These are phyloP conservation scores for Conops quadrifasciatus DNA, from an alignment of 2,888 invertebrate species.

Conservation along the genomic window DNA sequence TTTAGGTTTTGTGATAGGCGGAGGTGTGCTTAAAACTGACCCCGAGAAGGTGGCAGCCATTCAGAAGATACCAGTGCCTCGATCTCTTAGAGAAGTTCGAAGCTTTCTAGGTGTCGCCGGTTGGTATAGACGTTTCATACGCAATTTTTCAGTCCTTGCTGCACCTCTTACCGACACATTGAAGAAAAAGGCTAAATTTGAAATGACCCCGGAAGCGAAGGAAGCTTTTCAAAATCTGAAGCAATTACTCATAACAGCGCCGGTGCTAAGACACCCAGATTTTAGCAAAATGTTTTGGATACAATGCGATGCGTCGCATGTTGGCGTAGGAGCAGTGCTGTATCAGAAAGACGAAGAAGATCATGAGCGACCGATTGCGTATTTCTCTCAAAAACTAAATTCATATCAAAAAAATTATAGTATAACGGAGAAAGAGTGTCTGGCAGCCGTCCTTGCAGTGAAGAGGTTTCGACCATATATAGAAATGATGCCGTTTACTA, in stretches of 20 bases:
- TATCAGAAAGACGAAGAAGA: slow-evolving; percentile 28
- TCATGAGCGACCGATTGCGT: too few relatives aligned
- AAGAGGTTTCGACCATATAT: too few relatives aligned
- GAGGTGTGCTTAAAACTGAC: slow-evolving; percentile 32
- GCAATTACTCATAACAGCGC: slow-evolving; percentile 24
- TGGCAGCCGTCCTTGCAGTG: too few relatives aligned
- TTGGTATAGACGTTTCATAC: slow-evolving; percentile 34
- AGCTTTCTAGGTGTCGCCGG: slow-evolving; percentile 21
- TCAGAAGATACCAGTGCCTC: slow-evolving; percentile 34
- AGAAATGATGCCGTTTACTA: too few relatives aligned
- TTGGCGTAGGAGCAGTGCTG: slow-evolving; percentile 34
- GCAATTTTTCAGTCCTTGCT: slow-evolving; percentile 26
- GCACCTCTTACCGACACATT: slow-evolving; percentile 32
- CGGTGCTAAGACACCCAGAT: slow-evolving; percentile 27
- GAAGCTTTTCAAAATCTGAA: slow-evolving; percentile 26
- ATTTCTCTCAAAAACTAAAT: too few relatives aligned
- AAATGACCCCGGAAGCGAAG: slow-evolving; percentile 20
- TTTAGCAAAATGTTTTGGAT: slow-evolving; percentile 29
- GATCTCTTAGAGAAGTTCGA: too few relatives aligned
- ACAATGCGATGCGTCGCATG: slow-evolving; percentile 14
- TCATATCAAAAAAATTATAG: too few relatives aligned
- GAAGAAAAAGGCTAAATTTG: slow-evolving; percentile 15
- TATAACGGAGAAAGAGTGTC: too few relatives aligned
- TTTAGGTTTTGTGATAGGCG: slow-evolving; percentile 31
- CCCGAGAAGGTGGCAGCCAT: slow-evolving; percentile 34